Evolutionary conservation across 2,113 vertebrate species (phyloP).

Genomic region (Okapia johnstoni): DNA sequence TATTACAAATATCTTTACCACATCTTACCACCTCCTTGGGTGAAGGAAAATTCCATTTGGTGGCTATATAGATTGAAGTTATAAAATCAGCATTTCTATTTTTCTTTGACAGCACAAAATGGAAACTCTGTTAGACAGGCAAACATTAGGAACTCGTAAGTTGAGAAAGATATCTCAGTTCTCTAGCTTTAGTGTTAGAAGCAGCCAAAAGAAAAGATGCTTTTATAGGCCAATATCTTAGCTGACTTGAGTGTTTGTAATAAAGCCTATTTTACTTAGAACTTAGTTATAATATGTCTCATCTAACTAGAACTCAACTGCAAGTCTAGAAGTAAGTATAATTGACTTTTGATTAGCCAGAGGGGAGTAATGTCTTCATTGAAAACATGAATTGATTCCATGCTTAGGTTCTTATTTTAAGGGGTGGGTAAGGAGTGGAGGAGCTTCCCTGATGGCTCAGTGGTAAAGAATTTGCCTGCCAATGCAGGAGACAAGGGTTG

Average conservation of each 20-base stretch:
- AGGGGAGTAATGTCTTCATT: background rate
- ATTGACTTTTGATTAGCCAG: background rate
- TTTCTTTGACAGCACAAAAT: background rate
- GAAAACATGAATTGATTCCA: background rate
- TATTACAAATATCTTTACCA: background rate
- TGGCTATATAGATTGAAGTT: background rate
- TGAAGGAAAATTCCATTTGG: background rate
- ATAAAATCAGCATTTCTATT: background rate
- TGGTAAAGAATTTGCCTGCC: background rate
- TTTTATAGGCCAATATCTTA: background rate
- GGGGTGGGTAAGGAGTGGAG: background rate
- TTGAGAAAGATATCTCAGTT: background rate
- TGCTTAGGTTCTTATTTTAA: background rate
- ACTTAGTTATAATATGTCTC: background rate
- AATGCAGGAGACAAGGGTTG: background rate
- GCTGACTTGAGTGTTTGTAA: background rate
- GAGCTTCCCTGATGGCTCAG: background rate
- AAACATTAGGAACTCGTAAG: background rate
- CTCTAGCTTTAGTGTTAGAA: background rate
- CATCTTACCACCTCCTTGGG: background rate
- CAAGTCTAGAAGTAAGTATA: background rate
- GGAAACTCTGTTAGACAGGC: background rate
- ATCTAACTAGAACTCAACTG: background rate
- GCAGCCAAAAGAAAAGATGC: background rate
- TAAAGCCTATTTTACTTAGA: background rate